phyloP scores from a whole-genome alignment of 2,113 vertebrate species.

The Sinocyclocheilus anshuiensis region DNA sequence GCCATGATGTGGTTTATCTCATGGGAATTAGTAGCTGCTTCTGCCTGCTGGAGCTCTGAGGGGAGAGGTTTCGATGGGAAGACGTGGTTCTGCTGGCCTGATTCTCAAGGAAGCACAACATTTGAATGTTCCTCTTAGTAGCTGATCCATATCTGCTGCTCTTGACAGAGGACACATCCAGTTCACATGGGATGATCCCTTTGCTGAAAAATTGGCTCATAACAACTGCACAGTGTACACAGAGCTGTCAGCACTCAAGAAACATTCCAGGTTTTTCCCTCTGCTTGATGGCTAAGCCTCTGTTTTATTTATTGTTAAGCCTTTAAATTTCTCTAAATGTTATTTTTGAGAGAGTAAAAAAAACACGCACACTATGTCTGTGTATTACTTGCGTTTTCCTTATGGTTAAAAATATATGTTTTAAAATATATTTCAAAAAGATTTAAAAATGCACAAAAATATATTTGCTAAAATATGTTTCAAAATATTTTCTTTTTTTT shows the following conservation, averaged over 20 bases:
- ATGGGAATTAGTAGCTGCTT: conserved; percentile 44
- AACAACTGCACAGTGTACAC: neutral
- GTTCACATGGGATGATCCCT: conserved; percentile 5
- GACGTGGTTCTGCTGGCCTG: conserved; percentile 24
- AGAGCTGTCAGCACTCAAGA: conserved; percentile 18
- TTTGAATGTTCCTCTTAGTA: neutral
- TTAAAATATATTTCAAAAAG: too few species aligned
- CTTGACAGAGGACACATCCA: neutral
- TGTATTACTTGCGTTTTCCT: neutral
- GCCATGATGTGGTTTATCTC: conserved; percentile 37
- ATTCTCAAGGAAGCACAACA: conserved; percentile 46
- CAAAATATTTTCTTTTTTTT: too few species aligned
- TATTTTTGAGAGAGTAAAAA: neutral
- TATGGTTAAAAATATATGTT: too few species aligned
- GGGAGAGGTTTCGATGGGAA: conserved; percentile 38
- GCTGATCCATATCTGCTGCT: conserved; percentile 17
- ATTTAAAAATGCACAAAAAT: too few species aligned
- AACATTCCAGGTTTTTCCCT: neutral
- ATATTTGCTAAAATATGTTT: too few species aligned
- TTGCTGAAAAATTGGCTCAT: neutral
- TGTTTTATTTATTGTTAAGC: neutral
- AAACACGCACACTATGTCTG: neutral
- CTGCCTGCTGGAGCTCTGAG: conserved; percentile 21
- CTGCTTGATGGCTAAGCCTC: neutral
- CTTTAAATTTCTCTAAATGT: neutral